Conservation (phyloP, 2,113 vertebrate genomes). For the Pollachius pollachius region DNA sequence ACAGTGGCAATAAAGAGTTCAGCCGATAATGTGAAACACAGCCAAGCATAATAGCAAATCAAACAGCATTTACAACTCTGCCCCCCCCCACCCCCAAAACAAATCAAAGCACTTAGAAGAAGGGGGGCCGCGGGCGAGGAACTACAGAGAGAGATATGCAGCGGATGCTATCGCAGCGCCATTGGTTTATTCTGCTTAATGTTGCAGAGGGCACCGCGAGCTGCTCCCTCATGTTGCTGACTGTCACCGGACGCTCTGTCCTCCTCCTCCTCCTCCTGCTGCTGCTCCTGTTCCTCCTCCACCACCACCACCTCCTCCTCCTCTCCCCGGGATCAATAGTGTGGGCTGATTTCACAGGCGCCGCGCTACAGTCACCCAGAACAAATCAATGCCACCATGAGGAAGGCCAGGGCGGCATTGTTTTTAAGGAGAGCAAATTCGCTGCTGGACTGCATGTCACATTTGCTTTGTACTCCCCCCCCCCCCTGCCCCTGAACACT, state of each 20-base stretch:
- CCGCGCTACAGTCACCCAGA: constrained; percentile 66
- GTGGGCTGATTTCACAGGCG: constrained; percentile 69
- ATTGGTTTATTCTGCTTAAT: constrained; percentile 52
- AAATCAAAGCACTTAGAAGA: constrained; percentile 59
- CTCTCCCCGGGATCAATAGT: constrained; percentile 72
- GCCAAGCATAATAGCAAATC: constrained; percentile 65
- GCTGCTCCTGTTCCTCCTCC: constrained; percentile 45
- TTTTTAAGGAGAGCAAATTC: constrained; percentile 73
- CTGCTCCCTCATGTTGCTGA: constrained; percentile 67
- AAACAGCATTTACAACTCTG: constrained; percentile 53
- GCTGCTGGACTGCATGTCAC: constrained; percentile 69
- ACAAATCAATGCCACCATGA: constrained; percentile 78
- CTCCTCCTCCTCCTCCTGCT: no score
- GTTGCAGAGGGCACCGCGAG: constrained; percentile 52
- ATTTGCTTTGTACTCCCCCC: constrained; percentile 63
- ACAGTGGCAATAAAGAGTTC: constrained; percentile 72
- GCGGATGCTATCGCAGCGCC: constrained; percentile 37
- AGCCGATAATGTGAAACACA: constrained; percentile 71
- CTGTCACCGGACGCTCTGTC: constrained; percentile 58
- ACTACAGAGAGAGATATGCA: constrained; percentile 51
- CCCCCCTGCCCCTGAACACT: constrained; percentile 44
- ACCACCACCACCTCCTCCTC: constrained; percentile 41
- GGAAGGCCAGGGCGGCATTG: constrained; percentile 69
- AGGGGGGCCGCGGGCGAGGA: constrained; percentile 42
- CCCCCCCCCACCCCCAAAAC: constrained; percentile 36